Conservation (phyloP, 2,797 vertebrate genomes). For the Hirundo rustica region DNA sequence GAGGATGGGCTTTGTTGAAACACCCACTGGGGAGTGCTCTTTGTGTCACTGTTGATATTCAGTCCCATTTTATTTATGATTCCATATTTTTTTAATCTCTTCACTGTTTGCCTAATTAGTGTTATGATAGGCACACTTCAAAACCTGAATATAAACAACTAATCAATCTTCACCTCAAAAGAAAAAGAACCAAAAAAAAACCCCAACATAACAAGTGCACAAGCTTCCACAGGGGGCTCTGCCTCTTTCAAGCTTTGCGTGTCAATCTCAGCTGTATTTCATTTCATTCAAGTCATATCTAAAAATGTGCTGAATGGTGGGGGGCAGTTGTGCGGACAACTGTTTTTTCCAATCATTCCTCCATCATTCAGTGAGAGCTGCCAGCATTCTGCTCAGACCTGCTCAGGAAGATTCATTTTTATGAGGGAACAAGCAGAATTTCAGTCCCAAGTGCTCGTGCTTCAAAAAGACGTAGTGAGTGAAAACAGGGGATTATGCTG, state of each 20-base stretch:
- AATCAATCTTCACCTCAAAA: not conserved
- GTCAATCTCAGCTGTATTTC: conserved; percentile 2
- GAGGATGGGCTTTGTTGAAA: not conserved
- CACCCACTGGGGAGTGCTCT: not conserved
- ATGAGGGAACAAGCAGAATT: not conserved
- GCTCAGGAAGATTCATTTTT: not conserved
- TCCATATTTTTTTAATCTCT: not conserved
- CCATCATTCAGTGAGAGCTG: not conserved
- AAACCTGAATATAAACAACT: not conserved
- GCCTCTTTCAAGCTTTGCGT: not conserved
- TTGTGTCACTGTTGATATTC: not conserved
- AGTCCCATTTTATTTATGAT: not conserved
- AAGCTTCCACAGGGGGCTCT: not conserved
- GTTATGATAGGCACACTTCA: not conserved
- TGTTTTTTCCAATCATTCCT: not conserved
- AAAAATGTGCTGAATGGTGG: not conserved
- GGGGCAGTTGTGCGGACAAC: not conserved
- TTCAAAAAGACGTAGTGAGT: conserved; percentile 11
- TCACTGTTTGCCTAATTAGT: not conserved
- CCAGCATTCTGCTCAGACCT: conserved; percentile 13
- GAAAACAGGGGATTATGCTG: conserved; percentile 16
- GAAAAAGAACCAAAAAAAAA: too few species aligned
- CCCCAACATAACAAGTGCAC: not conserved
- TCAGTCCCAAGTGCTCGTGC: not conserved
- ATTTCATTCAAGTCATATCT: not conserved